phyloP scores from a whole-genome alignment of 2,797 vertebrate species.

The Merluccius polli region DNA sequence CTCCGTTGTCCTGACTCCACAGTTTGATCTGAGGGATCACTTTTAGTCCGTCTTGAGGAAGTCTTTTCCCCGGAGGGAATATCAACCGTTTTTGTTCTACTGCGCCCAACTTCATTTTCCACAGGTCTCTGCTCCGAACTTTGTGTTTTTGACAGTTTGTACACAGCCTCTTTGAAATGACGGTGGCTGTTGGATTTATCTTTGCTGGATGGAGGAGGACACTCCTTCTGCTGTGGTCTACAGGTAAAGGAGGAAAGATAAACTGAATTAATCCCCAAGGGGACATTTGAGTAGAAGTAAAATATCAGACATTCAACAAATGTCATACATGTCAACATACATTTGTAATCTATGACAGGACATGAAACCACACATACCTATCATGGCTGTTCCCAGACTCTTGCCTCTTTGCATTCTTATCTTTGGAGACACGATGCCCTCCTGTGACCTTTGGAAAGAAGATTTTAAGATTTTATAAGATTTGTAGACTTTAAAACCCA shows the following conservation, averaged over 20 bases:
- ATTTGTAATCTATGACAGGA: not conserved
- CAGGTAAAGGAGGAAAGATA: slow-evolving; percentile 27
- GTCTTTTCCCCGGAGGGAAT: slow-evolving; percentile 15
- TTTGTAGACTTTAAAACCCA: not conserved
- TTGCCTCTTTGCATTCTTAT: slow-evolving; percentile 10
- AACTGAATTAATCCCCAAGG: not conserved
- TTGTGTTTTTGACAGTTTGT: slow-evolving; percentile 31
- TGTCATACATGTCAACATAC: slow-evolving; percentile 10
- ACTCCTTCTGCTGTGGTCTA: slow-evolving; percentile 25
- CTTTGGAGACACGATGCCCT: slow-evolving; percentile 8
- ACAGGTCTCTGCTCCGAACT: slow-evolving; percentile 23
- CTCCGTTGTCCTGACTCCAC: not conserved
- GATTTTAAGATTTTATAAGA: no score
- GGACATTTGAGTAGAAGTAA: not conserved
- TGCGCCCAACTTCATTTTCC: slow-evolving; percentile 20
- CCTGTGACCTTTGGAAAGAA: slow-evolving; percentile 35
- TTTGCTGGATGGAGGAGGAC: slow-evolving; percentile 7
- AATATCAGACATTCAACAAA: not conserved
- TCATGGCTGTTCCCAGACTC: not conserved
- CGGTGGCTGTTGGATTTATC: slow-evolving; percentile 29
- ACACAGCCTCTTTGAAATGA: slow-evolving; percentile 49
- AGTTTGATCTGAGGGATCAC: slow-evolving; percentile 13
- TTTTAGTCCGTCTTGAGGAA: not conserved
- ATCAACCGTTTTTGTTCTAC: slow-evolving; percentile 16
- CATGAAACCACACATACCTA: slow-evolving; percentile 30